Base-by-base conservation (phyloP, 2,113 vertebrate genomes). In the Boulengerochromis microlepis region DNA sequence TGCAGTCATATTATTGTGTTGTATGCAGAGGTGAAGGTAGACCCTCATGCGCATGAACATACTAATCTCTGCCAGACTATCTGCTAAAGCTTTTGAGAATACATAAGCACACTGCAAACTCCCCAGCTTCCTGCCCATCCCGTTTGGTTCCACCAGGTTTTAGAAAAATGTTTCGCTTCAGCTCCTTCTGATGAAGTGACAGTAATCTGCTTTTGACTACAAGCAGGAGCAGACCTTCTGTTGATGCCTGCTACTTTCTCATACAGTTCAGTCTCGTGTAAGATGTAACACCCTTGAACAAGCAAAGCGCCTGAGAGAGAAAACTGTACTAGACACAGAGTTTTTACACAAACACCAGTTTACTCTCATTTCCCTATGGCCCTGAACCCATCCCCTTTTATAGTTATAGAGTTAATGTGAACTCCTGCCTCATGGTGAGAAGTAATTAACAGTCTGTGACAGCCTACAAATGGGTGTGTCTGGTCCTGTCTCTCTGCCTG, bases 371-470 rank as follows among this genome's bases (percentile, higher is more conserved):
- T 74, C 84, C 85, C 85, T 40, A 80, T 61, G 83, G 87, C 78
- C 47, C 74, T 31, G 69, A 84, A 91, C 85, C 85, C 47, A 40
- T 87, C 71, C 38, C 85, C 71, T 87, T 94, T 93, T 87, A 90
- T 90, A 81, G 83, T 85, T 90, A 87, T 91, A 74, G 47, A 91
- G 81, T 88, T 91, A 92, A 94, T 91, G 80, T 87, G 90, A 93
- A 92, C 85, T 92, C 84, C 76, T 92, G 88, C 93, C 94, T 92
- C 88, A 86, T 89, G 86, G 92, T 84, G 89, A 89, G 86, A 89
- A 66, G 90, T 94, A 96, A 95, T 96, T 93, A 95, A 95, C 78
- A n/a, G 83, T 91, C 87, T 94, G 91, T 89, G 42, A 90, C 85
- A 61, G 53, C 57, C 84, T 85, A 92, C 54, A 85, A 83, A 85